Conservation (phyloP, 2,113 vertebrate species). For the Eudyptes chrysolophus region DNA sequence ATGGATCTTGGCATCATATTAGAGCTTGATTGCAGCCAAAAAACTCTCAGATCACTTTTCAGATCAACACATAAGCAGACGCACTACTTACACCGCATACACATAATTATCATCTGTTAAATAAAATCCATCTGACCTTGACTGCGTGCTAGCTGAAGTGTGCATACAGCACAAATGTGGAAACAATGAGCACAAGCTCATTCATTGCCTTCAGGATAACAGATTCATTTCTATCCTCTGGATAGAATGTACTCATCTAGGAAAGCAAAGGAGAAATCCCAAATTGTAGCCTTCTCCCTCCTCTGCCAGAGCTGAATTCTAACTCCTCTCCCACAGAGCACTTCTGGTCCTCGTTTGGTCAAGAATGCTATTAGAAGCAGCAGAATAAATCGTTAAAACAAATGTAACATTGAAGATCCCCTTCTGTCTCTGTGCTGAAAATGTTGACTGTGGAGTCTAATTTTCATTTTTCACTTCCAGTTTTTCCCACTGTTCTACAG, state of each 20-base stretch:
- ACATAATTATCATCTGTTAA: neutral
- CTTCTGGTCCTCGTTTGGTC: neutral
- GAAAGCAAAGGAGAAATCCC: neutral
- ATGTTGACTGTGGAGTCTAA: neutral
- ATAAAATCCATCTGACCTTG: slow-evolving; percentile 12
- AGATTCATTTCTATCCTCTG: neutral
- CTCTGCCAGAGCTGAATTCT: neutral
- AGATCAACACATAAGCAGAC: neutral
- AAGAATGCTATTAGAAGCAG: neutral
- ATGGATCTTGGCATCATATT: neutral
- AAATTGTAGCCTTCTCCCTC: neutral
- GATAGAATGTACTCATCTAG: neutral
- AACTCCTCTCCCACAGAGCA: neutral
- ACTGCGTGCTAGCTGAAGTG: neutral
- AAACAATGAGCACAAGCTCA: neutral
- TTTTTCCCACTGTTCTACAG: neutral
- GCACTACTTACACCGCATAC: neutral
- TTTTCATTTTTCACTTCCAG: neutral
- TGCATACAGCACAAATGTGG: neutral
- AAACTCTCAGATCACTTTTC: neutral
- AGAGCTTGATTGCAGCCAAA: neutral
- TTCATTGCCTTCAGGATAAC: neutral
- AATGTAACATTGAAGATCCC: neutral
- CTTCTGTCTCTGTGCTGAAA: neutral
- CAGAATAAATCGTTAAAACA: slow-evolving; percentile 3